Base-by-base conservation (phyloP, 2,797 vertebrate genomes). In the Gymnothorax javanicus region DNA sequence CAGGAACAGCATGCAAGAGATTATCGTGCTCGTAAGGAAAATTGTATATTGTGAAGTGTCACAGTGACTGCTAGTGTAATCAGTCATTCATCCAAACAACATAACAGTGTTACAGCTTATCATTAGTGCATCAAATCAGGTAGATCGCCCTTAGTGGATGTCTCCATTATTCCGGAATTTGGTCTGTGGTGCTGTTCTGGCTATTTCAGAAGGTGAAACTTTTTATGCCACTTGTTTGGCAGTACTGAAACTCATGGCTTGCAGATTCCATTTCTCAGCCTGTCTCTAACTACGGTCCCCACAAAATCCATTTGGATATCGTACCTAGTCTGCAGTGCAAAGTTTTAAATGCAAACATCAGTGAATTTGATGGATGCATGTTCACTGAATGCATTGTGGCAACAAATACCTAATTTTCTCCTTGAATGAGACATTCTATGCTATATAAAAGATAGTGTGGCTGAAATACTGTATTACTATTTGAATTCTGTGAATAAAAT, bases 331-430 rank as follows among this genome's bases (percentile, higher is more conserved):
- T 67, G 58, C 59, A 82, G 15, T n/a, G 20, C 20, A 54, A 43
- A 12, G 25, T 56, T 12, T 15, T 69, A n/a, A 71, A 69, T 12
- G 77, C 71, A 86, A 67, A 82, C 58, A 50, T 89, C 90, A 89
- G 90, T 93, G 90, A 92, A 94, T 92, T 91, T 94, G 91, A 93
- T 88, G 84, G 87, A 93, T 92, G 79, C 90, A 91, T 89, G 91
- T 93, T 91, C 91, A 92, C 94, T 93, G 92, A 88, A 86, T 87
- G 88, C 89, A 91, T 94, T 92, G 92, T 85, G 89, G 88, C 88
- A 86, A 91, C 93, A 93, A 93, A 91, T 89, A 92, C 92, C 91
- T 92, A 94, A 94, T 93, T 43, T 92, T 93, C 87, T 91, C 89
- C 90, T 90, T 12, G n/a, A 52, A 56, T 9, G 13, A 83, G 52